Base-by-base conservation (phyloP, 2,113 vertebrate species). In the rabbit (Oryctolagus cuniculus) region DNA sequence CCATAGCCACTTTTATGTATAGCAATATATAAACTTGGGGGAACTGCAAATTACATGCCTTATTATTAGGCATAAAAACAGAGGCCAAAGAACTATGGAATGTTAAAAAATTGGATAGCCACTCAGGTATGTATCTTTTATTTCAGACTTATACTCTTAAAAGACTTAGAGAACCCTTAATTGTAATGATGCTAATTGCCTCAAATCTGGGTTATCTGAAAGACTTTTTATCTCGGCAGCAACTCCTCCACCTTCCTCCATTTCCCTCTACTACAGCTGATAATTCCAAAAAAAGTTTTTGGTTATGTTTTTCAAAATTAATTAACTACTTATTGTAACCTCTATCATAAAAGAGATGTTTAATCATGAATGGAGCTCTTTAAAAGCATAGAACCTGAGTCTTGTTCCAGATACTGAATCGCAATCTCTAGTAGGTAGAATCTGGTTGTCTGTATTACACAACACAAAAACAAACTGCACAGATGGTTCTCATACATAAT, bases 41-140 rank as follows among this genome's bases (percentile, higher is more conserved):
- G 16, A 93, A 87, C n/a, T 92, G 3, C 81, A 36, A 92, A 38
- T 93, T 96, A 49, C 69, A 29, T 82, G 25, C 27, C 87, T 95
- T 81, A 17, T 83, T 91, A 84, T 55, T 93, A 64, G 15, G 63
- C 19, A 44, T 91, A 67, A 80, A 64, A 79, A 64, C 36, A 92
- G 78, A 94, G 90, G 66, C 36, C 24, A 78, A 64, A 94, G 31
- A 83, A 79, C 82, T 38, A 44, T 10, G 73, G 61, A 66, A 8
- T 91, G 4, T 75, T 19, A 83, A 53, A 77, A 66, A 80, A 78
- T 83, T 94, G 55, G 38, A 29, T 72, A 75, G 66, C 58, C 15
- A 38, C 27, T 94, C 11, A 64, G 63, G 90, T 91, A 55, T 7
- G 92, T 91, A 55, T 7, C 36, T 36, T 91, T 92, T 89, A 77